Percentiles rank a stretch among this genome's conserved stretches.
Evolutionary conservation across 2,797 vertebrate genomes (phyloP).

Genomic region (Lophius americanus): DNA sequence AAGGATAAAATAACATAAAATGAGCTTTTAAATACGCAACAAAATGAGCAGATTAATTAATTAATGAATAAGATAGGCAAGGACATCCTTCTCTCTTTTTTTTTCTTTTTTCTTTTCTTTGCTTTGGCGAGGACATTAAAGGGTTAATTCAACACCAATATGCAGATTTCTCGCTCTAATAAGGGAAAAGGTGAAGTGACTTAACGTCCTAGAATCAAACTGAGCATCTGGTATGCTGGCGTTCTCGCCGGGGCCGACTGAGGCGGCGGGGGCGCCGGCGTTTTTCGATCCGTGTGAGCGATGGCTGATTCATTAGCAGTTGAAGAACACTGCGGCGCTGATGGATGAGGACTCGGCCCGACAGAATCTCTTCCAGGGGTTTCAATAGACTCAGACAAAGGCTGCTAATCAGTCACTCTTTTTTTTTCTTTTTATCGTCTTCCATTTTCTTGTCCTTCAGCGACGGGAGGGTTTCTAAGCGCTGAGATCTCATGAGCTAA

Average conservation of each 20-base stretch:
- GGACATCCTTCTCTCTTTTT: no score
- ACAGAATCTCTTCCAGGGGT: slow-evolving; percentile 21
- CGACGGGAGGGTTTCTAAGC: slow-evolving; percentile 44
- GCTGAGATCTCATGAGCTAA: slow-evolving; percentile 51
- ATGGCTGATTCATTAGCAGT: slow-evolving; percentile 39
- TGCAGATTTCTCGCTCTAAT: no score
- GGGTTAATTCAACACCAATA: no score
- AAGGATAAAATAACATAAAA: no score
- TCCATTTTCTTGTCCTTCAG: slow-evolving; percentile 50
- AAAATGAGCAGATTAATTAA: no score
- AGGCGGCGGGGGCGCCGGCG: slow-evolving; percentile 28
- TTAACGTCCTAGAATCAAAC: slow-evolving; percentile 23
- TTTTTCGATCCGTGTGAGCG: slow-evolving; percentile 27
- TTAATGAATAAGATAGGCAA: no score
- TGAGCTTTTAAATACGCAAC: no score
- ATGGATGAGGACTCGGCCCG: slow-evolving; percentile 23
- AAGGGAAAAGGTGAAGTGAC: no score
- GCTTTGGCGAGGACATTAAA: no score
- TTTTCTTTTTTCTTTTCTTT: no score
- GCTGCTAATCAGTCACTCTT: slow-evolving; percentile 36
- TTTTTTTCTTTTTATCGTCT: slow-evolving; percentile 20
- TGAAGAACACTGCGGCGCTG: slow-evolving; percentile 24
- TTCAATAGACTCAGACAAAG: slow-evolving; percentile 41
- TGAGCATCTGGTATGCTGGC: slow-evolving; percentile 10
- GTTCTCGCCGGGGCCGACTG: slow-evolving; percentile 2